Evolutionary conservation across 2,888 invertebrate species (phyloP).

Genomic region (Antheraea yamamai): DNA sequence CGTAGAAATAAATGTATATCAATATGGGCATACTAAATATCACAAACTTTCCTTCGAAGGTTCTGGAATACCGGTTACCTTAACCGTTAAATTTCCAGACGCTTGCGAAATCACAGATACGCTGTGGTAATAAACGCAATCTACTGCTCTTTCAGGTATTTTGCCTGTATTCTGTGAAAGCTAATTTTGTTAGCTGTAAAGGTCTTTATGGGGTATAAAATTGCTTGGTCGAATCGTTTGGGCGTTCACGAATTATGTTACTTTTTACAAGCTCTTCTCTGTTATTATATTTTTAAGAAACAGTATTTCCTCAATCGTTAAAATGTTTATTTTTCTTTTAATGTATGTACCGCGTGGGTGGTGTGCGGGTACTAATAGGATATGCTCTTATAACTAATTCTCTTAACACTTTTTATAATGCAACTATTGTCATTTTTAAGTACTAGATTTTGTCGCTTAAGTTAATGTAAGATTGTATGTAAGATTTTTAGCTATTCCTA

Average conservation of each 20-base stretch:
- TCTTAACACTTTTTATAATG: too few relatives aligned
- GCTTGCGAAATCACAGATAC: not conserved
- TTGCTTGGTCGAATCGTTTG: constrained; percentile 3
- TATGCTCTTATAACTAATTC: not conserved
- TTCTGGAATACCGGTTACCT: not conserved
- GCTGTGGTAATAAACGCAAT: constrained; percentile 6
- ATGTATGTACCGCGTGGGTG: not conserved
- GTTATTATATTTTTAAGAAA: constrained; percentile 7
- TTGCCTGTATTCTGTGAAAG: constrained; percentile 1
- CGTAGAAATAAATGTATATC: too few relatives aligned
- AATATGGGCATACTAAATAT: not conserved
- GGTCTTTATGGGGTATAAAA: constrained; percentile 10
- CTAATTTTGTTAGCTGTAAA: constrained; percentile 13
- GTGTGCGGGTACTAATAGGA: not conserved
- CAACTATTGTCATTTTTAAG: too few relatives aligned
- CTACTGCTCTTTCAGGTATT: not conserved
- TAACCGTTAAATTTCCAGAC: not conserved
- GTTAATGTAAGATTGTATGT: too few relatives aligned
- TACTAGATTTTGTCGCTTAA: too few relatives aligned
- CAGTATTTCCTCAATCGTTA: not conserved
- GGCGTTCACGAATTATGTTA: constrained; percentile 4
- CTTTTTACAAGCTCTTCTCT: not conserved
- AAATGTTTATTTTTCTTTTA: constrained; percentile 6
- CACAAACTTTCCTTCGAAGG: not conserved
- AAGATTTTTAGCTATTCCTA: too few relatives aligned